These are phyloP conservation scores for Argyresthia goedartella DNA, from an alignment of 2,888 invertebrate species.

Conservation along the genomic window DNA sequence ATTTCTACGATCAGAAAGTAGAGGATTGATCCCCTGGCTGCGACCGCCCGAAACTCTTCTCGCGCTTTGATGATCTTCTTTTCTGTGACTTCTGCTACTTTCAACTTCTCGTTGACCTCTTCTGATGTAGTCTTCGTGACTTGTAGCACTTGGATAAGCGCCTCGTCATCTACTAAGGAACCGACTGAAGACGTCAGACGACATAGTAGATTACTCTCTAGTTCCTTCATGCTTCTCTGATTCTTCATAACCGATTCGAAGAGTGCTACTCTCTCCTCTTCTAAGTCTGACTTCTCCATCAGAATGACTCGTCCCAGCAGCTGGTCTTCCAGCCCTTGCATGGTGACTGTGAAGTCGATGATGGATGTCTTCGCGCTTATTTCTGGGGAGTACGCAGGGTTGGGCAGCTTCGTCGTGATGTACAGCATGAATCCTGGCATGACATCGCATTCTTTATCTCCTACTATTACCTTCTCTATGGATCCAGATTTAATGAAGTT, in stretches of 20 bases:
- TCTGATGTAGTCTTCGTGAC: conserved; percentile 91
- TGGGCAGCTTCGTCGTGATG: conserved; percentile 95
- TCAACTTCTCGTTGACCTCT: conserved; percentile 94
- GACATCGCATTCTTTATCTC: conserved; percentile 97
- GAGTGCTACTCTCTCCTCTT: conserved; percentile 91
- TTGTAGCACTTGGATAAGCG: conserved; percentile 89
- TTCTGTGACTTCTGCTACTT: conserved; percentile 93
- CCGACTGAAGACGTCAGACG: conserved; percentile 95
- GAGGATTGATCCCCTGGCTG: conserved; percentile 92
- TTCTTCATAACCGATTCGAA: conserved; percentile 97
- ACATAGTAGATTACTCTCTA: conserved; percentile 92
- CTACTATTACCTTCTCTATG: conserved; percentile 93
- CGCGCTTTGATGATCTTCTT: conserved; percentile 93
- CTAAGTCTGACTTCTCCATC: conserved; percentile 96
- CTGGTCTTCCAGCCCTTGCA: conserved; percentile 96
- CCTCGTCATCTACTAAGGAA: conserved; percentile 95
- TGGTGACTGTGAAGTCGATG: conserved; percentile 97
- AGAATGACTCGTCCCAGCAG: conserved; percentile 92
- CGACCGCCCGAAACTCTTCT: conserved; percentile 96
- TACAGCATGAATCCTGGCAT: conserved; percentile 96
- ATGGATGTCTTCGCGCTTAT: conserved; percentile 97
- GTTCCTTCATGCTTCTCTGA: conserved; percentile 94
- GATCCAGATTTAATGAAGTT: conserved; percentile 98
- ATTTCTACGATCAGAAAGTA: conserved; percentile 98
- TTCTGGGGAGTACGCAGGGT: conserved; percentile 97